phyloP scores from a whole-genome alignment of 2,113 vertebrate genomes.

The Silurus glanis region DNA sequence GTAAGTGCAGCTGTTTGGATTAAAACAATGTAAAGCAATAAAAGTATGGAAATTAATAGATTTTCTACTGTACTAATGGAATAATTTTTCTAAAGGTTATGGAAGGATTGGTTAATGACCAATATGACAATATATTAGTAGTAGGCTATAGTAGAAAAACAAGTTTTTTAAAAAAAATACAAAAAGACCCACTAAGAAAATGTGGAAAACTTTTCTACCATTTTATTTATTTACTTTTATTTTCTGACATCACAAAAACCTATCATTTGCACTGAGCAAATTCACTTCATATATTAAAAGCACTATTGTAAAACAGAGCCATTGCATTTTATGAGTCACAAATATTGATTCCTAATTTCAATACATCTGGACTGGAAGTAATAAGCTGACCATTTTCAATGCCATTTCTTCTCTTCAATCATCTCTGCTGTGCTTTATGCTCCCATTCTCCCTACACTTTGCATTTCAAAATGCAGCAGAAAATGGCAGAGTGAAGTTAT shows the following conservation, averaged over 20 bases:
- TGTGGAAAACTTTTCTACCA: no score
- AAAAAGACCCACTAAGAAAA: no score
- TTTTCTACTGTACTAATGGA: neutral
- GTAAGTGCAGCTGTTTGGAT: neutral
- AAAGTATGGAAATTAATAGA: neutral
- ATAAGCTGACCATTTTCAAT: neutral
- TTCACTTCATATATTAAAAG: neutral
- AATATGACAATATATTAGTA: neutral
- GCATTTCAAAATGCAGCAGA: slow-evolving; percentile 8
- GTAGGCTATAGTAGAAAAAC: neutral
- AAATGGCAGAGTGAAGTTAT: slow-evolving; percentile 14
- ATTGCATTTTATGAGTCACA: neutral
- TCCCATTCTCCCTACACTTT: neutral
- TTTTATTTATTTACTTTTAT: no score
- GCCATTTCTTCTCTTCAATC: neutral
- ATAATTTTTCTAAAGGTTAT: neutral
- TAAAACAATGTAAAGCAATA: neutral
- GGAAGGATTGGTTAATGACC: neutral
- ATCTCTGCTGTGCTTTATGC: neutral
- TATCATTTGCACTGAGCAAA: neutral
- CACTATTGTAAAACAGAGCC: neutral
- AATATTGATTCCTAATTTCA: neutral
- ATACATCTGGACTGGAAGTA: neutral
- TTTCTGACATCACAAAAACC: no score
- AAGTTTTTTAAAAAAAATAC: neutral